These are phyloP conservation scores for Acanthurus lineatus DNA, from an alignment of 2,797 vertebrate species.

Conservation along the genomic window DNA sequence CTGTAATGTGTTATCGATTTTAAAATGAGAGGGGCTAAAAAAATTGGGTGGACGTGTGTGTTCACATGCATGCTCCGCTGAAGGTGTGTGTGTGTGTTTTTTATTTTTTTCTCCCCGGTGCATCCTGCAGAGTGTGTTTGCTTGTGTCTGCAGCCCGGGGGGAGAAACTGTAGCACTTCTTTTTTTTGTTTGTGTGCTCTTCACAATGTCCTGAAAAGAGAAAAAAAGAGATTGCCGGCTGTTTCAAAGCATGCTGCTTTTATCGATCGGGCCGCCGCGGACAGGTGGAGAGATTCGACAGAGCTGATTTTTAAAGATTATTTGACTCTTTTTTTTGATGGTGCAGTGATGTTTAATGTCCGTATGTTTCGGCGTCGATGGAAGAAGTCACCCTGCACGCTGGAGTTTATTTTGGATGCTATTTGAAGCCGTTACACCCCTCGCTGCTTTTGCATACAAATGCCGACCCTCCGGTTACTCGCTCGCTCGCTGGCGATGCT, in stretches of 20 bases:
- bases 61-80: constrained; percentile 34
- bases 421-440: not conserved
- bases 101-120: constrained; percentile 14
- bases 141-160: constrained; percentile 10
- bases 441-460: constrained; percentile 15
- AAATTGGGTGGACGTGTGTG: constrained; percentile 43
- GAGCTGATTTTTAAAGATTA: constrained; percentile 35
- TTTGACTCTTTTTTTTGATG: constrained; percentile 14
- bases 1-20: constrained; percentile 81
- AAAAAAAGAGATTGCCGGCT: not conserved
- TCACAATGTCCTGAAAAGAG: not conserved
- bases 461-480: constrained; percentile 12
- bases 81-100: too few relatives aligned
- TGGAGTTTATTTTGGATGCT: constrained; percentile 3
- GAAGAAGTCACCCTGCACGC: constrained; percentile 10
- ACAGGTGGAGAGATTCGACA: constrained; percentile 35
- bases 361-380: not conserved
- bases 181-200: constrained; percentile 1
- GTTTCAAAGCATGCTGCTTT: constrained; percentile 19
- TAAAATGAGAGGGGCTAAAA: constrained; percentile 48
- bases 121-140: not conserved
- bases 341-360: constrained; percentile 21
- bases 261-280: constrained; percentile 48
- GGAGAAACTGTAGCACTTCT: constrained; percentile 22
- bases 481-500: constrained; percentile 27